Percentiles rank a stretch among this genome's conserved stretches.
phyloP scores from a whole-genome alignment of 2,113 vertebrate genomes.

The Plectropomus leopardus region DNA sequence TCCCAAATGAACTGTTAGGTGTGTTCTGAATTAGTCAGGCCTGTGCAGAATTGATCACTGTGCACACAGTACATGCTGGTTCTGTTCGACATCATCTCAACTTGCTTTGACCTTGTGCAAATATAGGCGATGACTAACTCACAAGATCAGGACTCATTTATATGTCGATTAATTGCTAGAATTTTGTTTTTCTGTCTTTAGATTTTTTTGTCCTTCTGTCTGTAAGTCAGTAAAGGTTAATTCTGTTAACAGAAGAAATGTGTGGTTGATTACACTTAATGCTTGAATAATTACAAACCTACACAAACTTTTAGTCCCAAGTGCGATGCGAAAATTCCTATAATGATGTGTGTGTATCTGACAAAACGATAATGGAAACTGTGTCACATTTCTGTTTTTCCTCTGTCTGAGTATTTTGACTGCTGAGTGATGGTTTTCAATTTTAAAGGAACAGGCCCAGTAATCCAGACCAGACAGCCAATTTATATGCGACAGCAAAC shows the following conservation, averaged over 20 bases:
- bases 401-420: not conserved
- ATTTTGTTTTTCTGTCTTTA: no score
- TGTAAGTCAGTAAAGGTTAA: no score
- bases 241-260: not conserved
- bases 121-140: not conserved
- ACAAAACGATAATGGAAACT: not conserved
- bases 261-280: no score
- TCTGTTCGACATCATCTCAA: not conserved
- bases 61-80: not conserved
- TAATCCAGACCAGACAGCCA: no score
- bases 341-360: not conserved
- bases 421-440: not conserved
- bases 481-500: not conserved
- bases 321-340: not conserved
- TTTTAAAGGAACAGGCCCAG: no score
- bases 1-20: not conserved
- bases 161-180: no score
- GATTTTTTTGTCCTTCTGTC: no score
- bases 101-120: not conserved
- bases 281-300: no score
- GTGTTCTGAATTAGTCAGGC: not conserved
- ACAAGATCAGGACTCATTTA: not conserved
- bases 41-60: not conserved
- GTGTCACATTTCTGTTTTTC: not conserved
- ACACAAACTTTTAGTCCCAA: not conserved